Conservation (phyloP, 2,113 vertebrate genomes). For the Cochlearius cochlearius region DNA sequence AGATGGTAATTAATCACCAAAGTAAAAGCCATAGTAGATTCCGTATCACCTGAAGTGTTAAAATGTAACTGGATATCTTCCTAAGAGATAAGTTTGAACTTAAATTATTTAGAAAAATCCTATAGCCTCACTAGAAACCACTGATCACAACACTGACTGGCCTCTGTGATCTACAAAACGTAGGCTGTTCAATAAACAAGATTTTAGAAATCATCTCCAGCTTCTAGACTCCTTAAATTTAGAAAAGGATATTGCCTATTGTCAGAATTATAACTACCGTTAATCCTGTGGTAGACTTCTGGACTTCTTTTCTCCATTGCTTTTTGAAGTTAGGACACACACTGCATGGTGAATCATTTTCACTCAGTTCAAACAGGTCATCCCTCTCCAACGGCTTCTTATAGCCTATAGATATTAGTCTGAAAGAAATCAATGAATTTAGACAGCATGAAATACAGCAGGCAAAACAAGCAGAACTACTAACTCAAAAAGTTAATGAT, state of each 20-base stretch:
- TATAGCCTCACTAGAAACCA: not conserved
- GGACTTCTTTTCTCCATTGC: conserved; percentile 58
- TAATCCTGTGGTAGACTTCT: not conserved
- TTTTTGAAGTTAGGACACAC: conserved; percentile 70
- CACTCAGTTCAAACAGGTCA: conserved; percentile 59
- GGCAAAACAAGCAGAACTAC: not conserved
- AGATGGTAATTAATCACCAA: not conserved
- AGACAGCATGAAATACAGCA: not conserved
- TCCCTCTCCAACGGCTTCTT: conserved; percentile 66
- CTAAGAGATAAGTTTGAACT: not conserved
- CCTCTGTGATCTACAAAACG: not conserved
- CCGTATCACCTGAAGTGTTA: not conserved
- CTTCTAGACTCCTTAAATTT: not conserved
- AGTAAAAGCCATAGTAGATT: not conserved
- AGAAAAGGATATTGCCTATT: not conserved
- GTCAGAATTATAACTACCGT: not conserved
- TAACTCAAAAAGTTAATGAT: not conserved
- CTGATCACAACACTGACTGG: not conserved
- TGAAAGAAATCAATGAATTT: conserved; percentile 9
- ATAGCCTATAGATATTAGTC: conserved; percentile 53
- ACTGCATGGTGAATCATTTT: conserved; percentile 34
- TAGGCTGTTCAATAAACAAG: not conserved
- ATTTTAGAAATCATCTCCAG: not conserved
- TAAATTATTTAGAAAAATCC: not conserved
- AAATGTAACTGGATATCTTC: not conserved